Percentiles rank a stretch among this genome's conserved stretches.
phyloP scores from a whole-genome alignment of 1,140 invertebrate species.

The Lepidotrigona ventralis region DNA sequence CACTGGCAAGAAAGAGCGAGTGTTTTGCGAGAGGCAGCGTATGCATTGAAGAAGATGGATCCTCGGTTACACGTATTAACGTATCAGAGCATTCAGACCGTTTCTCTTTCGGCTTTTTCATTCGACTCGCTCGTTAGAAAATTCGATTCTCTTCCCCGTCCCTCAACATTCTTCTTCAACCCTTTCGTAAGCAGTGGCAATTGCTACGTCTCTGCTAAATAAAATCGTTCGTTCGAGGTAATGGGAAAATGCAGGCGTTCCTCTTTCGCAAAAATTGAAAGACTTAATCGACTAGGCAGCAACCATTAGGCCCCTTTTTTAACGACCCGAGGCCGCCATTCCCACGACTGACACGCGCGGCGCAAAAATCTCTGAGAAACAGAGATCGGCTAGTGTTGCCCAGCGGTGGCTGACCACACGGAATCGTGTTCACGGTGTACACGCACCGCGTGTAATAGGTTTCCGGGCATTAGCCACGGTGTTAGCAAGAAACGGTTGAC shows the following conservation, averaged over 20 bases:
- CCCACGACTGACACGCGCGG: not conserved
- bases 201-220: not conserved
- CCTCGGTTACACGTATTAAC: not conserved
- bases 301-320: not conserved
- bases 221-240: not conserved
- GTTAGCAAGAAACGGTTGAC: constrained; percentile 59
- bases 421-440: constrained; percentile 7
- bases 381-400: not conserved
- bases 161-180: not conserved
- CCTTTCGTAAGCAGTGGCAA: not conserved
- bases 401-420: not conserved
- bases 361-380: constrained; percentile 14
- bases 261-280: not conserved
- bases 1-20: not conserved
- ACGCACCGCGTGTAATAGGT: constrained; percentile 55
- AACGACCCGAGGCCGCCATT: not conserved
- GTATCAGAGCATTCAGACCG: not conserved
- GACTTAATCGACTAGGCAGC: not conserved
- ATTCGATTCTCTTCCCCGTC: not conserved
- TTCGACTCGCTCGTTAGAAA: too few relatives aligned
- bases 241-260: not conserved
- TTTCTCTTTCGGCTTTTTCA: not conserved
- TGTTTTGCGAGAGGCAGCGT: not conserved
- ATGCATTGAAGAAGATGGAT: not conserved
- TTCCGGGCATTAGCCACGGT: constrained; percentile 55